Conservation (phyloP, 2,113 vertebrate species). For the Tetrax tetrax region DNA sequence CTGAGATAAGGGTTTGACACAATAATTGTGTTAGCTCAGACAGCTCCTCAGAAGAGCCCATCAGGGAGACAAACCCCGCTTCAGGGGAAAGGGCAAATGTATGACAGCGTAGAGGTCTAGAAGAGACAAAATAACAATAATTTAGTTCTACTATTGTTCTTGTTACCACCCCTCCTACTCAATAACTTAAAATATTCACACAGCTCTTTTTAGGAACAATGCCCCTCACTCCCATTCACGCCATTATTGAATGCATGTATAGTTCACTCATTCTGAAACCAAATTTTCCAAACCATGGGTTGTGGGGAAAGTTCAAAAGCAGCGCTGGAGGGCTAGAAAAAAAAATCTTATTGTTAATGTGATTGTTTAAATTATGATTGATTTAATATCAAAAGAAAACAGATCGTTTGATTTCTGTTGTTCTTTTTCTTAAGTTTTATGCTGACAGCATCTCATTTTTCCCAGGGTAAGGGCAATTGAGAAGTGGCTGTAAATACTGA, state of each 20-base stretch:
- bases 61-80: neutral
- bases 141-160: slow-evolving; percentile 17
- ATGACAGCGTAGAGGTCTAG: neutral
- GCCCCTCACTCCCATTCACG: neutral
- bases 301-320: slow-evolving; percentile 4
- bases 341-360: neutral
- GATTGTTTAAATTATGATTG: neutral
- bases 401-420: neutral
- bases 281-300: slow-evolving; percentile 20
- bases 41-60: neutral
- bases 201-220: slow-evolving; percentile 25
- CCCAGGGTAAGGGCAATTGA: neutral
- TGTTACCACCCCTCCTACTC: neutral
- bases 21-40: slow-evolving; percentile 22
- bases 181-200: slow-evolving; percentile 44
- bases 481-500: neutral
- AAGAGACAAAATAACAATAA: slow-evolving; percentile 44
- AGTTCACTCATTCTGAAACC: neutral
- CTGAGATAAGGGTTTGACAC: slow-evolving; percentile 25
- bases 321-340: neutral
- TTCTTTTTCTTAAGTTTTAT: neutral
- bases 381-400: slow-evolving; percentile 35
- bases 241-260: neutral
- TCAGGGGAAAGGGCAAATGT: neutral
- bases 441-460: slow-evolving; percentile 33